A percentile compares a stretch with the other conserved stretches of the same genome.
These are phyloP conservation scores for Nebria salina DNA, from an alignment of 2,888 invertebrate species.

Conservation along the genomic window DNA sequence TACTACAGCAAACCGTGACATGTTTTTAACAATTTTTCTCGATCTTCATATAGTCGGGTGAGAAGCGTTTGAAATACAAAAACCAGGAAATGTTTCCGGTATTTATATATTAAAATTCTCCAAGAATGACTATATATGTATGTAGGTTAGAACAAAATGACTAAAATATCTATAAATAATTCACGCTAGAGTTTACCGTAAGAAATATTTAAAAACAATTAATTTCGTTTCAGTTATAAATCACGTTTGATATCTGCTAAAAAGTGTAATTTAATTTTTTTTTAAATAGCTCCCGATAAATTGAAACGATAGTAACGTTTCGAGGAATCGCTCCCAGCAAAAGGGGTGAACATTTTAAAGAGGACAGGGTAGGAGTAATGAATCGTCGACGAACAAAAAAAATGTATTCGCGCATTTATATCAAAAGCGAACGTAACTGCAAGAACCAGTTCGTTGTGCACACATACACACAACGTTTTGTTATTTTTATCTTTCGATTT, in stretches of 20 bases:
- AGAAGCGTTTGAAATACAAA: no score
- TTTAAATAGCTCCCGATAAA: background rate
- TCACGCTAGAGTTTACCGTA: background rate
- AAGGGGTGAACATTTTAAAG: background rate
- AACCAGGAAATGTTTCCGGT: no score
- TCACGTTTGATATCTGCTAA: background rate
- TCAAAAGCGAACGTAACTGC: conserved; percentile 15
- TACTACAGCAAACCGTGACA: no score
- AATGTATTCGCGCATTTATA: conserved; percentile 22
- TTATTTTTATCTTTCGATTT: conserved; percentile 35
- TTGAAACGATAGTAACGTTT: background rate
- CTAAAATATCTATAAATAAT: background rate
- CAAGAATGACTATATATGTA: no score
- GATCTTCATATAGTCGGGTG: no score
- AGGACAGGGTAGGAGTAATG: conserved; percentile 24
- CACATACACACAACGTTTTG: conserved; percentile 1
- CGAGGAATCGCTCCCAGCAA: background rate
- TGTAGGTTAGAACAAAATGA: no score
- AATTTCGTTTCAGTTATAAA: background rate
- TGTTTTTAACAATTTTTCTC: no score
- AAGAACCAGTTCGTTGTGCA: conserved; percentile 18
- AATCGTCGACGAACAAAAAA: conserved; percentile 24
- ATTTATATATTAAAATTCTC: no score
- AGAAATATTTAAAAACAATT: background rate
- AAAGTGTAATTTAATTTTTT: background rate